phyloP scores from a whole-genome alignment of 2,113 vertebrate species.

The Tragelaphus imberbis region DNA sequence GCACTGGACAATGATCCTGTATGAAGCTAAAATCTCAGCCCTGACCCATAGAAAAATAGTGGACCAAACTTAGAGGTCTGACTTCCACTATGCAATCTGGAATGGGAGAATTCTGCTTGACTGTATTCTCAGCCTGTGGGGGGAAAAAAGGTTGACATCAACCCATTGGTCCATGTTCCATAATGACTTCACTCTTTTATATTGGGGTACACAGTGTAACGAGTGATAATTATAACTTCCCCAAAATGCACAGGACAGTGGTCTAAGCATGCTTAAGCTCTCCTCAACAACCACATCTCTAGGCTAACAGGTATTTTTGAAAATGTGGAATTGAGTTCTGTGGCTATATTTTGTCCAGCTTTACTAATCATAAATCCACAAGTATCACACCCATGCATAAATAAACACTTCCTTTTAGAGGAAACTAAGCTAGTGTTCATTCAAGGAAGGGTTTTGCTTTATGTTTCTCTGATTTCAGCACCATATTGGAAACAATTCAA shows the following conservation, averaged over 20 bases:
- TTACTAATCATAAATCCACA: background rate
- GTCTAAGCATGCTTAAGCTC: background rate
- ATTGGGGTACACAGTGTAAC: background rate
- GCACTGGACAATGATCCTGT: background rate
- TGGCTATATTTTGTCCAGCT: background rate
- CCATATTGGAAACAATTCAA: background rate
- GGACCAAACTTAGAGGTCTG: background rate
- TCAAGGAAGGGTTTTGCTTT: background rate
- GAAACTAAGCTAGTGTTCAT: background rate
- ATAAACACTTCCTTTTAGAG: background rate
- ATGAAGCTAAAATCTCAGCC: background rate
- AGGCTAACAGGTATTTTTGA: background rate
- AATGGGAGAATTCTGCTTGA: background rate
- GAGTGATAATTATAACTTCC: background rate
- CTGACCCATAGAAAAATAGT: too few relatives aligned
- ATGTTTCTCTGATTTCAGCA: background rate
- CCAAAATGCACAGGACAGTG: background rate
- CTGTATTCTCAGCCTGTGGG: background rate
- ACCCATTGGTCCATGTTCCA: background rate
- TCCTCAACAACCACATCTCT: background rate
- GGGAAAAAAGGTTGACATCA: background rate
- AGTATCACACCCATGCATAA: background rate
- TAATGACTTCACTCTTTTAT: background rate
- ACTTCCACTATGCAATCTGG: background rate
- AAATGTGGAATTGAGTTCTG: background rate